Conservation (phyloP, 2,113 vertebrate genomes). For the Equus quagga region DNA sequence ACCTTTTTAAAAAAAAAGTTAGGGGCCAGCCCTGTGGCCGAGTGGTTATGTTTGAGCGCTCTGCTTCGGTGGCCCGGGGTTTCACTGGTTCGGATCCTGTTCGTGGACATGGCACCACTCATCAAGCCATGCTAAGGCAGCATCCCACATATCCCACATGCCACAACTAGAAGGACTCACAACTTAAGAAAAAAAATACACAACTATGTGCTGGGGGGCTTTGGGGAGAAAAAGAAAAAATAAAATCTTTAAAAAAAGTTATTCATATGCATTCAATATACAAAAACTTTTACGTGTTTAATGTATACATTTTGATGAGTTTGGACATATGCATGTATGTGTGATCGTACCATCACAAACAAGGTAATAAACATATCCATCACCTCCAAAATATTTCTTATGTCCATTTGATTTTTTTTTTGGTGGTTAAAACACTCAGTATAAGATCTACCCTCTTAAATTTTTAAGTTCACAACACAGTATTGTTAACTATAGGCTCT, state of each 20-base stretch:
- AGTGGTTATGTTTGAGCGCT: no score
- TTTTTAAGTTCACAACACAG: background rate
- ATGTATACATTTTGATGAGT: background rate
- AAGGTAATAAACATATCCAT: background rate
- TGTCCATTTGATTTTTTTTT: background rate
- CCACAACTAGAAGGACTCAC: no score
- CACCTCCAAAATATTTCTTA: background rate
- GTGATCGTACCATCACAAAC: background rate
- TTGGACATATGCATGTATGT: background rate
- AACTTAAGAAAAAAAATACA: no score
- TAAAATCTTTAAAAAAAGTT: background rate
- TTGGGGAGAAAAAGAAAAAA: no score
- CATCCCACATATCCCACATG: no score
- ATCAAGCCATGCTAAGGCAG: no score
- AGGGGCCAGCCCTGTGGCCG: no score
- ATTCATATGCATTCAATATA: background rate
- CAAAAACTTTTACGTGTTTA: background rate
- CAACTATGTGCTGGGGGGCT: no score
- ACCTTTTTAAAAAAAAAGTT: background rate
- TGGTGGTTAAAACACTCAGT: background rate
- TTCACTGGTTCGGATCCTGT: no score
- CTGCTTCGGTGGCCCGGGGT: no score
- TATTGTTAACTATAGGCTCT: background rate
- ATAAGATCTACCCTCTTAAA: background rate
- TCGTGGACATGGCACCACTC: no score